Evolutionary conservation across 2,797 vertebrate species (phyloP).

Genomic region (Novumbra hubbsi): DNA sequence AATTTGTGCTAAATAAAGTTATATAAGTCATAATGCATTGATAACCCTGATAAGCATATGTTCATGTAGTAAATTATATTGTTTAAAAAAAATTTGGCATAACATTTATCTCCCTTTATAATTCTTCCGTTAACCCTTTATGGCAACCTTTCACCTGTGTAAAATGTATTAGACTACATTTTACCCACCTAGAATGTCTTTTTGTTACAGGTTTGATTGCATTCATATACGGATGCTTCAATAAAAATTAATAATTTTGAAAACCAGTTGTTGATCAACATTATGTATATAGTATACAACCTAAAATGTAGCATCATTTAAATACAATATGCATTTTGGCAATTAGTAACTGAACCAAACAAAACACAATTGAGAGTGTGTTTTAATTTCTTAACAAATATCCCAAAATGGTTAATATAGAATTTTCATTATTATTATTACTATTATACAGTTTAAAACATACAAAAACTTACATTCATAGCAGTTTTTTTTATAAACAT

Average conservation of each 20-base stretch:
- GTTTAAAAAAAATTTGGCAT: constrained; percentile 57
- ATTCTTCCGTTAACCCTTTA: constrained; percentile 51
- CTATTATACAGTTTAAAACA: neutral
- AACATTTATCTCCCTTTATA: constrained; percentile 61
- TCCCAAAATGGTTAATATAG: neutral
- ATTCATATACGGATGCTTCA: neutral
- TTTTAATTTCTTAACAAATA: neutral
- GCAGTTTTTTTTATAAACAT: no score
- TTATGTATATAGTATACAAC: neutral
- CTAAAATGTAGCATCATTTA: neutral
- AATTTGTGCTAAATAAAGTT: constrained; percentile 59
- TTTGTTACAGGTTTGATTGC: neutral
- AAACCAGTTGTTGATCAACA: neutral
- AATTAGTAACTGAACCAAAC: neutral
- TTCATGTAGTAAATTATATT: constrained; percentile 61
- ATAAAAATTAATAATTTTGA: neutral
- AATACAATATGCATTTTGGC: neutral
- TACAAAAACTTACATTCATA: no score
- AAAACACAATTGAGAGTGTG: neutral
- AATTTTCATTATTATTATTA: no score
- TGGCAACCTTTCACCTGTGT: constrained; percentile 48
- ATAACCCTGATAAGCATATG: constrained; percentile 65
- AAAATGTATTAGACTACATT: constrained; percentile 20
- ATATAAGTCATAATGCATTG: constrained; percentile 59
- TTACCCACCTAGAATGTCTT: neutral